Base-by-base conservation (phyloP, 1,140 invertebrate genomes). In the Pseudomyrmex gracilis region DNA sequence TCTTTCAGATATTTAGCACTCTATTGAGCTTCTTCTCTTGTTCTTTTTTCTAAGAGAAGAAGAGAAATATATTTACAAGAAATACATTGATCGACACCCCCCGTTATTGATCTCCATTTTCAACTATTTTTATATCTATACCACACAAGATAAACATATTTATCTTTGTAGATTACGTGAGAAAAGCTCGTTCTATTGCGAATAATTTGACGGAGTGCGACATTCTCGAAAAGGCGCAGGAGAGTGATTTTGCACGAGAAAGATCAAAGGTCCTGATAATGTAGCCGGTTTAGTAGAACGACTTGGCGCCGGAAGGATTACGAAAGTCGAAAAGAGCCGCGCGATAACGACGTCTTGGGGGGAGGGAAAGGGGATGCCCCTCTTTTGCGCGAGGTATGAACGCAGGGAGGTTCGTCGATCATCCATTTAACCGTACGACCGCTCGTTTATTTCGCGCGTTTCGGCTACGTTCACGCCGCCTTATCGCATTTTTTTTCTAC, bases 321-420 rank as follows among this genome's bases (percentile, higher is more conserved):
- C 34, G 17, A 60, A 17, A 45, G 8, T 58, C 43, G 70, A 34
- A 13, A 34, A 22, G 22, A 57, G 34, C 12, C 22, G 13, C 34
- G 24, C 24, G 34, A 73, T 73, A 73, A 73, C 43, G 57, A 73
- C 57, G 55, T 60, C 53, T 60, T 43, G 45, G 13, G 47, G 45
- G 13, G 47, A 47, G 9, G 45, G 45, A 20, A 47, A 5, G 45
- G 45, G 17, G 43, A 58, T 34, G 7, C 5, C n/a, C n/a, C n/a
- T 74, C 5, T 60, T 13, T 20, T 15, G 24, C 68, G 9, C 68
- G 9, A 34, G 9, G 51, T 74, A 43, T 22, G 57, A 74, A 74
- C 60, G 17, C 20, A 20, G 43, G 20, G 15, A 15, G 60, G 47
- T n/a, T n/a, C n/a, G 61, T 60, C n/a, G 55, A 47, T 74, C n/a